Evolutionary conservation across 1,140 invertebrate species (phyloP).

Genomic region (Magallana gigas): DNA sequence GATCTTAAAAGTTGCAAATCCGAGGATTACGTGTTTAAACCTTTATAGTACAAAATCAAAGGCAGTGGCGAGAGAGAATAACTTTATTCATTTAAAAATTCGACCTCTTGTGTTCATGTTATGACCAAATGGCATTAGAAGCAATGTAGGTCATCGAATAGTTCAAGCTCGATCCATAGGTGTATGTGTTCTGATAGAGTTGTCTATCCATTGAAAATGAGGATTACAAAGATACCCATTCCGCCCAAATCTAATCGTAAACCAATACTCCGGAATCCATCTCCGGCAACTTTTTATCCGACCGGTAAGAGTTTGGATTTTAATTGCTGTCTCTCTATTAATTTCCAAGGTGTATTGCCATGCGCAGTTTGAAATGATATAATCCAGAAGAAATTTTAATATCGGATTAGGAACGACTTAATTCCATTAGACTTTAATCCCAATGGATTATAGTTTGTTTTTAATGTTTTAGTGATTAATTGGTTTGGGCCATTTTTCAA

Average conservation of each 20-base stretch:
- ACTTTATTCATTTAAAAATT: slow-evolving; percentile 16
- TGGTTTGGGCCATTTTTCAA: no score
- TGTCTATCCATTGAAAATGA: not conserved
- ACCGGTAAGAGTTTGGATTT: slow-evolving; percentile 27
- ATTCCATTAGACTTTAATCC: not conserved
- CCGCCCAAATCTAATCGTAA: slow-evolving; percentile 22
- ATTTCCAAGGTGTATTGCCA: not conserved
- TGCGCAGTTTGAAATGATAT: not conserved
- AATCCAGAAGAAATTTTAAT: slow-evolving; percentile 14
- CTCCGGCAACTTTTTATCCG: slow-evolving; percentile 18
- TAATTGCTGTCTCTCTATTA: not conserved
- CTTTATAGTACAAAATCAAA: slow-evolving; percentile 7
- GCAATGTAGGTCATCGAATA: not conserved
- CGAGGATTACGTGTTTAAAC: slow-evolving; percentile 16
- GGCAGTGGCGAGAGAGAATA: not conserved
- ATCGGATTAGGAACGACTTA: slow-evolving; percentile 18
- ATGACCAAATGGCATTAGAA: not conserved
- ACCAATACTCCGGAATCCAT: slow-evolving; percentile 12
- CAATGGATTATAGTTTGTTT: slow-evolving; percentile 1
- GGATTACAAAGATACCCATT: not conserved
- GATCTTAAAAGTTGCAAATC: slow-evolving; percentile 19
- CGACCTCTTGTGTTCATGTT: not conserved
- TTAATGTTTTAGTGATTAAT: not conserved
- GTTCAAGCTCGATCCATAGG: not conserved
- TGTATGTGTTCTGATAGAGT: not conserved